phyloP scores from a whole-genome alignment of 2,888 invertebrate species.

The Ophion slaviceki region DNA sequence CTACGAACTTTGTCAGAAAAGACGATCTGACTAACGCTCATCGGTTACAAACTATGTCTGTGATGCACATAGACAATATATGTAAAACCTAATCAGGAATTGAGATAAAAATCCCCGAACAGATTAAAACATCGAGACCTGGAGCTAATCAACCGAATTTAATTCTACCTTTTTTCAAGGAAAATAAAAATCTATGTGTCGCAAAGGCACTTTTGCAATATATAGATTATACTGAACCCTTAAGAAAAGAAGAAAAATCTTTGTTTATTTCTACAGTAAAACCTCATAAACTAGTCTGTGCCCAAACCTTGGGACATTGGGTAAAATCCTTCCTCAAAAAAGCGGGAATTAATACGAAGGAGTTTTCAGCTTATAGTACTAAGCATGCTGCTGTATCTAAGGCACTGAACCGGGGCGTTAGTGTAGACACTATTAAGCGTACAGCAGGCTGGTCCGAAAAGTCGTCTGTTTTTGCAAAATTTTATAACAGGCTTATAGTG shows the following conservation, averaged over 20 bases:
- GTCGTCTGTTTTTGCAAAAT: slow-evolving; percentile 14
- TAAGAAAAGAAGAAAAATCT: neutral
- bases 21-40: no score
- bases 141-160: slow-evolving; percentile 38
- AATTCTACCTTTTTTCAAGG: neutral
- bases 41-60: slow-evolving; percentile 4
- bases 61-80: slow-evolving; percentile 18
- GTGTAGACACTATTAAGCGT: no score
- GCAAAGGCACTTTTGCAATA: no score
- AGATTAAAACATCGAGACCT: slow-evolving; percentile 41
- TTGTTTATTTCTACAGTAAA: slow-evolving; percentile 6
- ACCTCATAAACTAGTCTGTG: slow-evolving; percentile 1
- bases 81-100: neutral
- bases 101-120: slow-evolving; percentile 24
- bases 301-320: slow-evolving; percentile 9
- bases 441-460: slow-evolving; percentile 1
- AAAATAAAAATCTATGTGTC: neutral
- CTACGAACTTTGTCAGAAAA: neutral
- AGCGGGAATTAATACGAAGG: no score
- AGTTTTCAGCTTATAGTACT: no score
- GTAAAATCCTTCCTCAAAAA: neutral
- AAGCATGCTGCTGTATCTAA: neutral
- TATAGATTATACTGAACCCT: neutral
- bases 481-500: slow-evolving; percentile 13
- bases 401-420: no score